These are phyloP conservation scores for Acleris sparsana DNA, from an alignment of 2,888 invertebrate genomes.

Conservation along the genomic window DNA sequence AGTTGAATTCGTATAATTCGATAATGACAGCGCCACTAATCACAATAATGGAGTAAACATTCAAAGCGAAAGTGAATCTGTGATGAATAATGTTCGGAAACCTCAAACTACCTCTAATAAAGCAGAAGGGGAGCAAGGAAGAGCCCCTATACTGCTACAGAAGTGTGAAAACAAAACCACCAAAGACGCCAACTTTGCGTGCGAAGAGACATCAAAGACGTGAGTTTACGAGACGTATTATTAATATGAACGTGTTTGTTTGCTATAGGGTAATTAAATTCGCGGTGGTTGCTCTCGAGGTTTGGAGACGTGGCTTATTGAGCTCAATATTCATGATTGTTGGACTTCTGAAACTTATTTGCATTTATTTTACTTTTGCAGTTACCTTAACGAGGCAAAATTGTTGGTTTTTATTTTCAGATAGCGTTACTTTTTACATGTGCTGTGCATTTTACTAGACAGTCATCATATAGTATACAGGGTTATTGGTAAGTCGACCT, in stretches of 20 bases:
- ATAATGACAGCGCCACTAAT: not conserved
- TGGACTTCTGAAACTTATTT: not conserved
- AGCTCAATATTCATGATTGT: not conserved
- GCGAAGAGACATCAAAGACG: constrained; percentile 79
- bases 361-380: no score
- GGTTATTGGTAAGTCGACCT: no score
- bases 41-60: constrained; percentile 2
- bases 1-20: not conserved
- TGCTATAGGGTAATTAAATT: constrained; percentile 13
- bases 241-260: constrained; percentile 12
- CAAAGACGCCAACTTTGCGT: constrained; percentile 82
- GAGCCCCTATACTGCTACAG: constrained; percentile 79
- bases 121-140: constrained; percentile 71
- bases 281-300: not conserved
- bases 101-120: constrained; percentile 80
- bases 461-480: no score
- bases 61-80: constrained; percentile 40
- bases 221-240: constrained; percentile 52
- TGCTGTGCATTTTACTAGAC: no score
- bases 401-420: no score
- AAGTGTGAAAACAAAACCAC: constrained; percentile 80
- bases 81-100: constrained; percentile 79
- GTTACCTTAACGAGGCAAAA: no score
- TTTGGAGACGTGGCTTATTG: not conserved
- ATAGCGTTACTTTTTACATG: no score